Conservation (phyloP, 2,113 vertebrate species). For the Ptychochromis oligacanthus region DNA sequence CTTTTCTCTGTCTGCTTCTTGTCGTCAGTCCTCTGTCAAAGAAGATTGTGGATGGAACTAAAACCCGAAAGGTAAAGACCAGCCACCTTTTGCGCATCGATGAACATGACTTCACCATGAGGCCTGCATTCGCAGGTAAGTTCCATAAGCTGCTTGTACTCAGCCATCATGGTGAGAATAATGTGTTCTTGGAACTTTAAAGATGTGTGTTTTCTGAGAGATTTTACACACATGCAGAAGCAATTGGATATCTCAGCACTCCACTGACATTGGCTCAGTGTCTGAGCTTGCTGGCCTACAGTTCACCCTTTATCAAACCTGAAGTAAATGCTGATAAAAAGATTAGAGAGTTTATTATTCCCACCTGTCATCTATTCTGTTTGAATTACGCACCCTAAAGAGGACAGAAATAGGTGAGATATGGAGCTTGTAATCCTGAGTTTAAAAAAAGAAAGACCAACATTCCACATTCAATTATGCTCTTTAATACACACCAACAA, state of each 20-base stretch:
- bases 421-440: background rate
- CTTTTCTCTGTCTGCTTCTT: background rate
- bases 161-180: background rate
- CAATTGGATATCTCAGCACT: background rate
- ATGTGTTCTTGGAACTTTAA: background rate
- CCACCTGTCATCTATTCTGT: constrained; percentile 2
- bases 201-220: background rate
- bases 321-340: constrained; percentile 10
- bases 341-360: background rate
- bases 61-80: constrained; percentile 81
- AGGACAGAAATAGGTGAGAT: background rate
- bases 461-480: background rate
- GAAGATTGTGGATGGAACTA: constrained; percentile 87
- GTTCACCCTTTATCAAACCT: constrained; percentile 5
- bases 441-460: background rate
- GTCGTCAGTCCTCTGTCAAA: constrained; percentile 82
- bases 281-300: background rate
- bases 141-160: background rate
- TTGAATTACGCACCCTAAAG: background rate
- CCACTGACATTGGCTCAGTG: background rate
- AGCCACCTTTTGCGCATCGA: constrained; percentile 89
- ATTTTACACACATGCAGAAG: background rate
- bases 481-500: background rate
- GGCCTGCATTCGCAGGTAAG: constrained; percentile 93
- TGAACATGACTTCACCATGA: constrained; percentile 94